Base-by-base conservation (phyloP, 2,888 invertebrate species). In the Caenorhabditis sp. region DNA sequence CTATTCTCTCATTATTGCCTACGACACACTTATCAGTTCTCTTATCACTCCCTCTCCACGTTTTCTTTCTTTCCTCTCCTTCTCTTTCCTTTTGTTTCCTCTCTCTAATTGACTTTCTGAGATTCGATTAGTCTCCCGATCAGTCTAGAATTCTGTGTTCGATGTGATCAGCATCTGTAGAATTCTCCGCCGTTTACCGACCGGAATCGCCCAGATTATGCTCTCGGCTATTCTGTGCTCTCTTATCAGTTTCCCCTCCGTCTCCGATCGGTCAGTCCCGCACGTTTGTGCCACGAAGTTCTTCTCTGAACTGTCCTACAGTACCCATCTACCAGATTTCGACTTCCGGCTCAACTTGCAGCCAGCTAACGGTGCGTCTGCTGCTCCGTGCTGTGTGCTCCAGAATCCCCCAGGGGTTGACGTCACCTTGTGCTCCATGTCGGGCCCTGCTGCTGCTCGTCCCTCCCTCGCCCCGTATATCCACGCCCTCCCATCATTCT, bases 391-490 rank as follows among this genome's bases (percentile, higher is more conserved):
- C 67, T 65, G 40, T 76, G 76, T 61, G 76, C 67, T 67, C 67
- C 61, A 67, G 67, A 61, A 76, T 76, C 76, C 76, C 76, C 55
- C 24, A 18, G 76, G 67, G 76, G 58, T 60, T 76, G 67, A 76
- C 76, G 67, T 76, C 76, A 76, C 76, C 74, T 74, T 72, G 13
- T n/a, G 22, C 32, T 32, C 32, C 32, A 6, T 32, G n/a, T n/a
- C n/a, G n/a, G n/a, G n/a, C n/a, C n/a, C 37, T n/a, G 35, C 56
- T 53, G 24, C 56, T 55, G 55, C 72, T 51, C 56, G 22, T 74
- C 65, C 50, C 58, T 64, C 44, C 65, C 65, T 58, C 56, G n/a
- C n/a, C 37, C n/a, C 60, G 51, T 26, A 64, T 56, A 60, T 65
- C 53, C 37, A 6, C 50, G 58, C 61, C 76, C 67, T 65, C 60